Conservation (phyloP, 2,888 invertebrate genomes). For the Luffia ferchaultella region DNA sequence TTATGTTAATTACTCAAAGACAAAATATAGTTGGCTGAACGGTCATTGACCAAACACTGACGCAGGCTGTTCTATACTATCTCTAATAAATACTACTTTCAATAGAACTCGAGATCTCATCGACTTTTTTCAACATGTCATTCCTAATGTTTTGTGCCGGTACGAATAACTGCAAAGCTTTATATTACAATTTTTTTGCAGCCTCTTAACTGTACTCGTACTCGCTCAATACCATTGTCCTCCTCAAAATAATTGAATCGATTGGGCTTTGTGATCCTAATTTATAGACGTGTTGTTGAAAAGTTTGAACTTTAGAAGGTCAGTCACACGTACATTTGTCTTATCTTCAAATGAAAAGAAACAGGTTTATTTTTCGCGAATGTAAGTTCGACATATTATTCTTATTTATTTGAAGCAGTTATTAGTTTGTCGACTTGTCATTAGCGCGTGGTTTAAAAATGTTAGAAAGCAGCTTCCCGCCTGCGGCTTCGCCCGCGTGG, state of each 20-base stretch:
- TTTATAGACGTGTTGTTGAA: background rate
- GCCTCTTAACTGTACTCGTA: background rate
- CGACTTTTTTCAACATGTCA: no score
- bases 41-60: slow-evolving; percentile 46
- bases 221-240: background rate
- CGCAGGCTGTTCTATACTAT: slow-evolving; percentile 19
- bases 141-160: background rate
- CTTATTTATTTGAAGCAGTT: background rate
- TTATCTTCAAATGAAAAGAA: background rate
- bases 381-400: no score
- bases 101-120: background rate
- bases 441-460: background rate
- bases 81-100: background rate
- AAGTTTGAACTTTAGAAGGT: background rate
- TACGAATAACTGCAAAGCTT: background rate
- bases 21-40: slow-evolving; percentile 45
- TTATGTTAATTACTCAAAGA: slow-evolving; percentile 59
- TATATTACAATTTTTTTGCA: background rate
- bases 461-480: no score
- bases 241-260: background rate
- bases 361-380: background rate
- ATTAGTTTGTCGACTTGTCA: background rate
- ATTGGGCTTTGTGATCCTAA: background rate
- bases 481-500: no score
- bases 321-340: background rate